phyloP scores from a whole-genome alignment of 2,113 vertebrate genomes.

The Spilogale gracilis region DNA sequence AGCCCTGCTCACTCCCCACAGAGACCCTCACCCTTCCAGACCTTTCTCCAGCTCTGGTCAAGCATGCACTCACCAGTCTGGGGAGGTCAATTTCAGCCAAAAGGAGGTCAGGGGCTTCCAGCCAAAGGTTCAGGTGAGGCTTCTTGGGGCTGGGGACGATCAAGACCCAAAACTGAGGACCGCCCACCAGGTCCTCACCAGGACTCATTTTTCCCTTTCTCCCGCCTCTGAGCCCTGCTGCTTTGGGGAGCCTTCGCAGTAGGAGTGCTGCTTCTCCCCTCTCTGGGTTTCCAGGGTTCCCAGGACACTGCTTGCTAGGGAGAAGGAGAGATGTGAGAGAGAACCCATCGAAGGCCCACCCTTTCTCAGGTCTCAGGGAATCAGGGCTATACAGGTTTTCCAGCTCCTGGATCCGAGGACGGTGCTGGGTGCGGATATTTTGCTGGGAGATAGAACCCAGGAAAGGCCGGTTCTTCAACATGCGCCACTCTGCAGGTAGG shows the following conservation, averaged over 20 bases:
- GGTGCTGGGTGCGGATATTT: conserved; percentile 91
- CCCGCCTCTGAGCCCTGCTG: not conserved
- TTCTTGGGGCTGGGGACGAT: conserved; percentile 31
- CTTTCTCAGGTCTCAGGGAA: not conserved
- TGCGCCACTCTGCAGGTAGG: conserved; percentile 89
- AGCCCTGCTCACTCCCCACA: not conserved
- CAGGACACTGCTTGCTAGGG: rapidly evolving
- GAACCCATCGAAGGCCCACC: not conserved
- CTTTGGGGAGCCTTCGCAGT: not conserved
- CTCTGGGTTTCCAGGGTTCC: not conserved
- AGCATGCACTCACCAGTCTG: conserved; percentile 89
- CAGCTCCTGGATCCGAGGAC: conserved; percentile 92
- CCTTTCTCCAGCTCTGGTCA: not conserved
- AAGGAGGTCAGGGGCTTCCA: conserved; percentile 87
- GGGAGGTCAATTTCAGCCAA: conserved; percentile 92
- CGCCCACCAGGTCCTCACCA: not conserved
- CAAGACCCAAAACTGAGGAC: not conserved
- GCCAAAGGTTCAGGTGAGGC: conserved; percentile 76
- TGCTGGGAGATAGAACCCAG: conserved; percentile 92
- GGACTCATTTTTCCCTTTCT: not conserved
- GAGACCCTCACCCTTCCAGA: not conserved
- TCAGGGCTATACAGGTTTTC: conserved; percentile 71
- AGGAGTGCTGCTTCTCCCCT: not conserved
- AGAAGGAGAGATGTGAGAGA: not conserved
- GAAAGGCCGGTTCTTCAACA: conserved; percentile 93